Evolutionary conservation across 2,797 vertebrate species (phyloP).

Genomic region (Myotis vivesi): DNA sequence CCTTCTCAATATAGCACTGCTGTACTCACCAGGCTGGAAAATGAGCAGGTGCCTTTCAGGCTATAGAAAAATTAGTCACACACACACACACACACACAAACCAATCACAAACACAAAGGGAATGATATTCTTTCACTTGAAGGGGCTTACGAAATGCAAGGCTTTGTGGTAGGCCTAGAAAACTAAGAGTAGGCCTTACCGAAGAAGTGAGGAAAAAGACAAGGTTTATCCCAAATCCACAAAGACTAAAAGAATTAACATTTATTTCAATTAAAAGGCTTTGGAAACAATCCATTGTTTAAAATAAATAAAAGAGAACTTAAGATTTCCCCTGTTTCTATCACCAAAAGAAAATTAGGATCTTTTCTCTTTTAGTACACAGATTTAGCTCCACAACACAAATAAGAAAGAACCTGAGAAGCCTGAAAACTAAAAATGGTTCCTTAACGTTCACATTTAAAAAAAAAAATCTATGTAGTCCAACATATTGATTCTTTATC

Average conservation of each 20-base stretch:
- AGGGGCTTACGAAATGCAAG: not conserved
- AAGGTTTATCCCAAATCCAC: constrained; percentile 66
- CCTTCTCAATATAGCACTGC: constrained; percentile 36
- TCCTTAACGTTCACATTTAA: constrained; percentile 5
- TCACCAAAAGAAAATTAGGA: constrained; percentile 62
- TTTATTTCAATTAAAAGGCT: constrained; percentile 60
- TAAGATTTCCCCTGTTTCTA: constrained; percentile 35
- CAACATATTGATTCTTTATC: constrained; percentile 52
- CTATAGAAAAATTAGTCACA: constrained; percentile 48
- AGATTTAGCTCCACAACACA: constrained; percentile 23
- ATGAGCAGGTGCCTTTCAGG: constrained; percentile 55
- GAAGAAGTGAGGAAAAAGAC: constrained; percentile 32
- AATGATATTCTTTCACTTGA: constrained; percentile 43
- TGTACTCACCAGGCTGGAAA: constrained; percentile 57
- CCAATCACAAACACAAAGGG: constrained; percentile 57
- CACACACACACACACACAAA: constrained; percentile 47
- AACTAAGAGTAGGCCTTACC: constrained; percentile 40
- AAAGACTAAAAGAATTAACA: constrained; percentile 58
- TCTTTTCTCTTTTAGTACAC: constrained; percentile 34
- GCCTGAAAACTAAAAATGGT: constrained; percentile 61
- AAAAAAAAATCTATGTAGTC: not conserved
- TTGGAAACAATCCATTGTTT: constrained; percentile 54
- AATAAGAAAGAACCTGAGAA: constrained; percentile 47
- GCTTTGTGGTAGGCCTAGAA: constrained; percentile 45
- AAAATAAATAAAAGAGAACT: constrained; percentile 44